Evolutionary conservation across 1,140 invertebrate species (phyloP), one percentile per base, ranked within the genome.

Genomic region (Antheraea pernyi): DNA sequence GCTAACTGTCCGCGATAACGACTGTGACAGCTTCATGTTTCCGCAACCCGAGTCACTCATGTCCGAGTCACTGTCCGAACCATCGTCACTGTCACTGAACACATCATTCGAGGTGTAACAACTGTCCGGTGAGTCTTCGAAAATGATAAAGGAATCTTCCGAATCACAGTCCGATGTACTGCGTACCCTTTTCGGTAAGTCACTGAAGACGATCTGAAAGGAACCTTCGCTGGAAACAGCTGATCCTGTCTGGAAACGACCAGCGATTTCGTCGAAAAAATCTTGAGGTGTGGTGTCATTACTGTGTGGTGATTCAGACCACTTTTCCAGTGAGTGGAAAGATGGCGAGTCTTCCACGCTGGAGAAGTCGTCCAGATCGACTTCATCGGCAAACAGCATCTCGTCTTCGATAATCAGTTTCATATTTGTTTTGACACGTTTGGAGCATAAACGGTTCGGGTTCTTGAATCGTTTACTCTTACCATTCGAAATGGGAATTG

Each of bases 121-220:
- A 48, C 79, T 87, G 66, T 91, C 86, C 0, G 86, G 85, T 30
- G 81, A 81, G 11, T 89, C 89, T 22, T 91, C 89, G 39, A 91
- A 91, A 5, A 91, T 80, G 13, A 91, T 91, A 66, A 90, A 90
- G 0, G 88, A 91, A 63, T 91, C 89, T 64, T 91, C 89, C 0
- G 89, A 91, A 0, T 91, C 88, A 71, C 89, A 91, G 16, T 91
- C 89, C 0, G 89, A 91, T 65, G 79, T 67, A 62, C 75, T 76
- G 7, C 81, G 62, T 10, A 48, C 69, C 68, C 80, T 65, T 48
- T 69, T 64, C 0, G 82, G 81, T 59, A 73, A 74, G 19, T 91
- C 89, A 0, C 76, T 76, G 68, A 91, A 89, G 0, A 91, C 89
- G 19, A 91, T 90, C 84, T 91, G 89, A 68, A 88, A 91, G 13